Base-by-base conservation (phyloP, 2,797 vertebrate species). In the Chiroxiphia lanceolata region DNA sequence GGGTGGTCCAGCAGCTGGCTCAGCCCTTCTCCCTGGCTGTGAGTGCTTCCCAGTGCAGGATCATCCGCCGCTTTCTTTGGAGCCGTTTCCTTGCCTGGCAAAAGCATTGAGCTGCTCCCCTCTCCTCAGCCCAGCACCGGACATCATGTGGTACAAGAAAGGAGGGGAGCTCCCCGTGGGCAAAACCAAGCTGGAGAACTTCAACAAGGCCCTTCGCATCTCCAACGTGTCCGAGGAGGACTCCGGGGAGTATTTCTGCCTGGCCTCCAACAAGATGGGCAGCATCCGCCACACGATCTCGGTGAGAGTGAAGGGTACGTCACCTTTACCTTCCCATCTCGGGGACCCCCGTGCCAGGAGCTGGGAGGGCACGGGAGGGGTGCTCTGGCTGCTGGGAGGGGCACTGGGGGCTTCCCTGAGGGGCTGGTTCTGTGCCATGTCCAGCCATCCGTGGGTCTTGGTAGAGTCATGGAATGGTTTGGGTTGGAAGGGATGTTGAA, bases 291-390 rank as follows among this genome's bases (percentile, higher is more conserved):
- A 99, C 98, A 98, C 98, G 69, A 99, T 99, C 98, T 98, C 98
- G 82, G 99, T 99, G 94, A 98, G 99, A 97, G 99, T 99, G 92
- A 99, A 99, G 99, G 99, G 99, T 99, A 97, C 98, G 98, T 98
- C 95, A 51, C 61, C 89, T 97, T 97, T 97, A 97, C 95, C 97
- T 90, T 96, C 89, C 95, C 95, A n/a, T 96, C 97, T 95, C 47
- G 3, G 63, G 65, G 71, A 15, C 61, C 83, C 3, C 45, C 11
- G 3, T 50, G 4, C 92, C 87, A 5, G 85, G 6, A 63, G 72
- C 60, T 2, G 16, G 11, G 60, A 29, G 27, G 51, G 54, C 48
- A 4, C 0, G 2, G 51, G 22, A n/a, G 33, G 59, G 25, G 13
- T 2, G 11, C 47, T 50, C 31, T 6, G 29, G 6, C 11, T 33